These are phyloP conservation scores for Acheta domesticus DNA, from an alignment of 2,888 invertebrate genomes.

Conservation along the genomic window DNA sequence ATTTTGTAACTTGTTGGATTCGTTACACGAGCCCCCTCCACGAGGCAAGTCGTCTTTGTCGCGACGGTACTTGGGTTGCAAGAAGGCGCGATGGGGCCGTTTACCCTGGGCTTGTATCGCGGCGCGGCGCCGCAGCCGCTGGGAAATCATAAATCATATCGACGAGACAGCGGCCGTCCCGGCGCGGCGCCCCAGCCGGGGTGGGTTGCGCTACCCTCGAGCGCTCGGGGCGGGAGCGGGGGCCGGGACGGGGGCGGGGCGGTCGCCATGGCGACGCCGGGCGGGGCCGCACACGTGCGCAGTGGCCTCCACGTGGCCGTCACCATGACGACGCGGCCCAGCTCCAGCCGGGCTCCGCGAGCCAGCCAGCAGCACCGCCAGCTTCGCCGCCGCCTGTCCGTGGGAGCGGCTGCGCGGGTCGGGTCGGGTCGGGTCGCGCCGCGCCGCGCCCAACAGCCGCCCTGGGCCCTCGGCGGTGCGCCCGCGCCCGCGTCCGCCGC, in stretches of 20 bases:
- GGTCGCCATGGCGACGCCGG: constrained; percentile 18
- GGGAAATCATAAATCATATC: too few relatives aligned
- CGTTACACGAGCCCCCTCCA: too few relatives aligned
- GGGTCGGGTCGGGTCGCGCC: too few relatives aligned
- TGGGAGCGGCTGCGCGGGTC: too few relatives aligned
- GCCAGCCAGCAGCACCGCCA: background rate
- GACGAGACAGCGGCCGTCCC: too few relatives aligned
- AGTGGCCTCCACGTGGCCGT: background rate
- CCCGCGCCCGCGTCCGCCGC: background rate
- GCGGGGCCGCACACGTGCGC: constrained; percentile 23
- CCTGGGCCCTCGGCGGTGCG: background rate
- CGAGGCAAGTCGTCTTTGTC: too few relatives aligned
- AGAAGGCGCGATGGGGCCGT: too few relatives aligned
- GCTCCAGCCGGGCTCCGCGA: background rate
- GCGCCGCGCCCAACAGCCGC: background rate
- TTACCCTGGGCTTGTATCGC: too few relatives aligned
- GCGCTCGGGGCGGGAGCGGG: background rate
- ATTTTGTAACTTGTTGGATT: too few relatives aligned
- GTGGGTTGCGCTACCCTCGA: background rate
- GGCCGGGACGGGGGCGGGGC: constrained; percentile 19
- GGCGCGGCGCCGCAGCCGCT: too few relatives aligned
- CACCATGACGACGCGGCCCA: background rate
- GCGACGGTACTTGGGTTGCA: too few relatives aligned
- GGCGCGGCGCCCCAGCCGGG: background rate
- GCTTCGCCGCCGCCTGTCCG: background rate